A percentile compares a stretch with the other conserved stretches of the same genome.
Evolutionary conservation across 1,140 invertebrate species (phyloP).

Genomic region (Drosophila arizonae): DNA sequence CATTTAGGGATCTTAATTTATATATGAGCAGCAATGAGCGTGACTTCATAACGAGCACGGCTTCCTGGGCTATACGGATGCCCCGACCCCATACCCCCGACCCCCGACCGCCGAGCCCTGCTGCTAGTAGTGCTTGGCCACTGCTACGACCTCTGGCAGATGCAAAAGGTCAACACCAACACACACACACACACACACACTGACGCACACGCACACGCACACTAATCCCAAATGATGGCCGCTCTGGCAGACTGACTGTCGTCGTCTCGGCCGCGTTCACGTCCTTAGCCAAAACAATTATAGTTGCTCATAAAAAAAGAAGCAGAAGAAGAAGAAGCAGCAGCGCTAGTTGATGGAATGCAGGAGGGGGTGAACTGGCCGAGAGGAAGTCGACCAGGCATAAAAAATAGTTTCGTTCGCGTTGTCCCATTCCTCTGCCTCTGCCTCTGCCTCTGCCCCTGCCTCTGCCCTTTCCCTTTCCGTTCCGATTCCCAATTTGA

Average conservation of each 20-base stretch:
- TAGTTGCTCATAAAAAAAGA: constrained; percentile 52
- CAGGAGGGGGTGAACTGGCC: background rate
- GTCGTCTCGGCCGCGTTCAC: constrained; percentile 27
- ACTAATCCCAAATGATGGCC: constrained; percentile 77
- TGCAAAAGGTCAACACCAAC: constrained; percentile 70
- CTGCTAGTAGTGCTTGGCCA: constrained; percentile 9
- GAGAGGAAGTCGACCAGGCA: constrained; percentile 48
- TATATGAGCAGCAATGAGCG: constrained; percentile 69
- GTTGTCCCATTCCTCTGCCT: constrained; percentile 8
- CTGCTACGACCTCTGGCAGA: constrained; percentile 67
- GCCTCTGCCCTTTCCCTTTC: background rate
- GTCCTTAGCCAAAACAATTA: constrained; percentile 55
- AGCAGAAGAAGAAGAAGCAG: background rate
- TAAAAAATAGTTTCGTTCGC: constrained; percentile 50
- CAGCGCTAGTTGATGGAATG: background rate
- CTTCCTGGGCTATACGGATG: constrained; percentile 29
- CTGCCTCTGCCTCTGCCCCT: background rate
- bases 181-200: constrained; percentile 38
- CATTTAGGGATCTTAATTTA: constrained; percentile 80
- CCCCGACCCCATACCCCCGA: constrained; percentile 1
- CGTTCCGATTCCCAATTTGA: constrained; percentile 7
- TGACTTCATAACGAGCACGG: constrained; percentile 74
- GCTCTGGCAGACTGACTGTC: constrained; percentile 74
- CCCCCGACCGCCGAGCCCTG: constrained; percentile 4
- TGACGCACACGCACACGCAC: constrained; percentile 29